Evolutionary conservation across 2,797 vertebrate species (phyloP).

Genomic region (Chaetophractus vellerosus): DNA sequence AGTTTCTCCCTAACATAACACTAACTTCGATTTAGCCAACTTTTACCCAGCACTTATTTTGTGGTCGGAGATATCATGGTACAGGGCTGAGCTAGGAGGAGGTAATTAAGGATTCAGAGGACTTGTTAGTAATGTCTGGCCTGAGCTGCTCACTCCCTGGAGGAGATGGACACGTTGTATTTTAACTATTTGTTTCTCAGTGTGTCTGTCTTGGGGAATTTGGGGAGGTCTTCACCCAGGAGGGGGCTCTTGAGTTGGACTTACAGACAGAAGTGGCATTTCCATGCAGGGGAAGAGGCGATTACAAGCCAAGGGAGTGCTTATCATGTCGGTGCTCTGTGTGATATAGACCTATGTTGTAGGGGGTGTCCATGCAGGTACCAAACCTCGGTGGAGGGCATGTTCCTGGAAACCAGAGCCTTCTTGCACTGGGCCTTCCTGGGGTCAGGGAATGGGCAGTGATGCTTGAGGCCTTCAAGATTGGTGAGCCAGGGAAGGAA

Average conservation of each 20-base stretch:
- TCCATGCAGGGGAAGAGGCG: neutral
- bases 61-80: neutral
- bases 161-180: neutral
- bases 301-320: neutral
- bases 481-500: neutral
- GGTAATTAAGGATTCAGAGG: neutral
- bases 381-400: neutral
- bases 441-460: neutral
- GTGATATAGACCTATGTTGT: neutral
- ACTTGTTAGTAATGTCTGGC: neutral
- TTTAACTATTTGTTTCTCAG: slow-evolving; percentile 8
- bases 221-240: neutral
- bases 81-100: neutral
- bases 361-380: too few species aligned
- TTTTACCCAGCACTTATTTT: slow-evolving; percentile 21
- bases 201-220: slow-evolving; percentile 59
- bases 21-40: neutral
- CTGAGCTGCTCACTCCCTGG: neutral
- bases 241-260: slow-evolving; percentile 39
- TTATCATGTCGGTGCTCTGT: neutral
- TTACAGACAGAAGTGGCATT: slow-evolving; percentile 12
- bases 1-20: neutral
- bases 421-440: neutral
- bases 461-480: neutral
- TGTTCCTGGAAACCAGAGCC: slow-evolving; percentile 37